Evolutionary conservation across 2,113 vertebrate genomes (phyloP), one percentile per base, ranked within the genome.

Genomic region (Rhinolophus ferrumequinum): DNA sequence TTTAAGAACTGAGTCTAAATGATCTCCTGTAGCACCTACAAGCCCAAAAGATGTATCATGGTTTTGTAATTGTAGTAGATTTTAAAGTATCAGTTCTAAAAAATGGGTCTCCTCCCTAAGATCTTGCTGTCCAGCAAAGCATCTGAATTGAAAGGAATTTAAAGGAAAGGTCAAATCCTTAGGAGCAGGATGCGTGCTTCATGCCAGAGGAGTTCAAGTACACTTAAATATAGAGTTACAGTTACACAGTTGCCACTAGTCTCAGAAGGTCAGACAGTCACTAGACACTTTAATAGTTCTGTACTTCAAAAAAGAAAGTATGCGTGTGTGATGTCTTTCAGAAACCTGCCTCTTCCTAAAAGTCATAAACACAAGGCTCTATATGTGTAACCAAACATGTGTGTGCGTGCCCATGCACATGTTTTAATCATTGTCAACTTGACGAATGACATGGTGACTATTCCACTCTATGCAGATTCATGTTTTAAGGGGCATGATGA

Each of bases 71-170:
- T 88, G 30, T 69, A 86, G 38, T 87, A 72, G 30, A 54, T 89
- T 93, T 95, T 92, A 67, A 93, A 97, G 26, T 18, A 15, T 22
- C 81, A 50, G 13, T 93, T 93, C 18, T 47, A 56, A 56, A 77
- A 60, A 66, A 69, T 12, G 6, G 3, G 44, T 88, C 47, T 85
- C 50, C 13, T 88, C 38, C 56, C 18, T 83, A 33, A 12, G 14
- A 79, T 82, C 54, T 73, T 90, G 84, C 19, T 92, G 15, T 66
- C 26, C 35, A 64, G 41, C 47, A 67, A 18, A 24, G 28, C 91
- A 8, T 4, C 50, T 66, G 73, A 58, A 58, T 52, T 62, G 81
- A 62, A 95, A 92, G 64, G 30, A 18, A 93, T 54, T 54, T 64
- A 64, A 64, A 11, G 38, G 67, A 22, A 94, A 88, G n/a, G 21